phyloP scores from a whole-genome alignment of 2,888 invertebrate genomes.

The Coremacera marginata region DNA sequence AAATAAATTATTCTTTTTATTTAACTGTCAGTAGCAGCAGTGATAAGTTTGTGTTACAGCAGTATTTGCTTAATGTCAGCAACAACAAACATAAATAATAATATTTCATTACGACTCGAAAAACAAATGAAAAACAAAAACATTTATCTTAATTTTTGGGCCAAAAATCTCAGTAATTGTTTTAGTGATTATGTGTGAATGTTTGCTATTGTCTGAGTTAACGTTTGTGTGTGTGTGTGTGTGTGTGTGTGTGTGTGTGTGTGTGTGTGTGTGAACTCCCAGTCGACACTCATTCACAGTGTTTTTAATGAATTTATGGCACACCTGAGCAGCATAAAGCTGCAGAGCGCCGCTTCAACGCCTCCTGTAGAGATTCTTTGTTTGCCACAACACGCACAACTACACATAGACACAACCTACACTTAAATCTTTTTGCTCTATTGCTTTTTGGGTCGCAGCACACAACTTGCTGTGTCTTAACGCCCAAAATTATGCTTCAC shows the following conservation, averaged over 20 bases:
- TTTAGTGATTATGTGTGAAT: too few species aligned
- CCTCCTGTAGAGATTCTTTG: not conserved
- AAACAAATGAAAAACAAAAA: too few species aligned
- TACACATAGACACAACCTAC: not conserved
- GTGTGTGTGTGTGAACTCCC: not conserved
- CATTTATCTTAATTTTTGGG: too few species aligned
- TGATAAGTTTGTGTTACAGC: too few species aligned
- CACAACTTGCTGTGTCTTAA: not conserved
- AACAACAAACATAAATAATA: too few species aligned
- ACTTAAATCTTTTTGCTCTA: not conserved
- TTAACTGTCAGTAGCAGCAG: too few species aligned
- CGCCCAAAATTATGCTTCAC: not conserved
- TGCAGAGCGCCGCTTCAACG: not conserved
- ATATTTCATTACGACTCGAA: too few species aligned
- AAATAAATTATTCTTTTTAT: too few species aligned
- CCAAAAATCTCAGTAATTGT: too few species aligned
- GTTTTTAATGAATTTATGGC: conserved; percentile 8
- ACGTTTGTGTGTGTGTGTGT: not conserved
- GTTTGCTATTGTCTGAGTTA: too few species aligned
- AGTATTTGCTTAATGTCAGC: too few species aligned
- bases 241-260: not conserved
- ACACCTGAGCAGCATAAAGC: not conserved
- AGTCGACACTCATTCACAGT: not conserved
- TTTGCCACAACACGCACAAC: conserved; percentile 37
- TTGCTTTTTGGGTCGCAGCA: not conserved